Evolutionary conservation across 92 coral and sea anemone species (phyloP), one percentile per base, ranked within the genome.

Genomic region (Paramuricea clavata): DNA sequence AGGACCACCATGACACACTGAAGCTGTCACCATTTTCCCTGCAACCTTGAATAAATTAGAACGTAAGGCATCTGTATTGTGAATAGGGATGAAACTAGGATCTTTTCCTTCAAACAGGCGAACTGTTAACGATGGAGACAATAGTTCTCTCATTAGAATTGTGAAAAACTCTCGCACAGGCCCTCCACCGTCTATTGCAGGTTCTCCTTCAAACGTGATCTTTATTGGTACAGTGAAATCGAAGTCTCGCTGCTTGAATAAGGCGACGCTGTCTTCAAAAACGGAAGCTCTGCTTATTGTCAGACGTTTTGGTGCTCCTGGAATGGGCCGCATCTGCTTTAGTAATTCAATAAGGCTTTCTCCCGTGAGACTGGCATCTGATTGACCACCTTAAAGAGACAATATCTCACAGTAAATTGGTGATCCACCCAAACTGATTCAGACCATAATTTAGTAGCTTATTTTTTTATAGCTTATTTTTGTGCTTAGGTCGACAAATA

Each of bases 131-230:
- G 36, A 57, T 30, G 93, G 87, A 19, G 93, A 90, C 35, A 90
- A 74, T 49, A 90, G 83, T 15, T 64, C 43, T 54, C 78, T 72
- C 52, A 85, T 72, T 12, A 89, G 83, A 31, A 89, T 81, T 25
- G 78, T 61, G 56, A 90, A 90, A 64, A 79, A 90, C 67, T 90
- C 93, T 25, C 87, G 76, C 35, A 33, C 54, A 61, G 88, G 93
- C 1, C 90, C 90, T 41, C 91, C 93, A 42, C 93, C 93, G 82
- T 91, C 91, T 15, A 90, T 31, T 6, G 72, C 93, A 26, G 93
- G 90, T 57, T 87, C 88, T 60, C 83, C 79, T 64, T 90, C 93
- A 90, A 86, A 87, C 68, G 49, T 74, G 54, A 90, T 71, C 28
- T 31, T 36, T 31, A 68, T 17, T 15, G 74, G 74, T 32, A 36